Evolutionary conservation across 2,888 invertebrate species (phyloP), one percentile per base, ranked within the genome.

Genomic region (Hydriomena furcata): DNA sequence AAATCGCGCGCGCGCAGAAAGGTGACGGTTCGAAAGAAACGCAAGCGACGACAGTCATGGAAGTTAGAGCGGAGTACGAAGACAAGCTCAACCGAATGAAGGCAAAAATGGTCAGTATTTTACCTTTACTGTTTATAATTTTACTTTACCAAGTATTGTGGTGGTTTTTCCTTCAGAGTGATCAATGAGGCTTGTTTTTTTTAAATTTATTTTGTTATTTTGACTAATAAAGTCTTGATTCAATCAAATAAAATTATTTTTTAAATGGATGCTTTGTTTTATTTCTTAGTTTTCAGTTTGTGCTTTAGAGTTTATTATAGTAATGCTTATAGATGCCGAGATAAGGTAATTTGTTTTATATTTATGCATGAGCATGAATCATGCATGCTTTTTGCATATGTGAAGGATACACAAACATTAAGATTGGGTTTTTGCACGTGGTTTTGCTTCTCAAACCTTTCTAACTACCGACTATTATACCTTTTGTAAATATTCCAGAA

Each of bases 71-170:
- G 11, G 94, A 95, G 68, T 93, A 95, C 71, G 95, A 95, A 66
- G 91, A 92, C 60, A 96, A 95, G 82, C 82, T 96, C 68, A 94
- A 94, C 68, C 92, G 94, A 78, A 94, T 96, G 92, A 96, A 96
- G 76, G 91, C 92, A 40, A 94, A 94, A 92, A 95, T 96, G 95
- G 95, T 95, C 90, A 92, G 93, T 92, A 84, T 84, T 57, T 65
- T 80, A 67, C 89, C 91, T 58, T 47, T 88, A 71, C 76, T 90
- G 79, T 76, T 81, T 56, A 79, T 91, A 73, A 79, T 91, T 73
- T 73, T 91, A 66, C 70, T 82, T 50, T 91, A 90, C 74, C 91
- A 91, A 72, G 66, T 88, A 51, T 77, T 85, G 76, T 91, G 91
- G 91, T 90, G 88, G 88, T 82, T 81, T 71, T 89, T 82, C 65